Conservation (phyloP, 2,113 vertebrate species). For the Rhagologus leucostigma region DNA sequence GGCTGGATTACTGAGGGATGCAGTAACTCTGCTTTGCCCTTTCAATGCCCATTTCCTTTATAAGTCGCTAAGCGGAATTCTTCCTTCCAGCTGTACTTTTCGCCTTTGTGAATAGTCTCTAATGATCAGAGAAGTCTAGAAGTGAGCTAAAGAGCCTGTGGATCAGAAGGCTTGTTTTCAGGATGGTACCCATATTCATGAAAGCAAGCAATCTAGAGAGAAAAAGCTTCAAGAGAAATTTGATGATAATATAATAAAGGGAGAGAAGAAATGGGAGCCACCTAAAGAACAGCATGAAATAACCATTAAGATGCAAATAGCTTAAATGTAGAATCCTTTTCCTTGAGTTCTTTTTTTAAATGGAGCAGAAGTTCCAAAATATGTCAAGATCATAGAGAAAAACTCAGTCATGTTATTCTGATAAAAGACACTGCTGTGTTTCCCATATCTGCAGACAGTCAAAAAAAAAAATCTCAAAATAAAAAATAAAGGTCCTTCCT, state of each 20-base stretch:
- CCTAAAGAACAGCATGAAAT: neutral
- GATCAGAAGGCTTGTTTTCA: conserved; percentile 24
- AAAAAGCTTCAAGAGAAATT: neutral
- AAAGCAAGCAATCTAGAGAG: neutral
- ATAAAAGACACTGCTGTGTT: neutral
- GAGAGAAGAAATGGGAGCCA: neutral
- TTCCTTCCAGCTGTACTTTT: conserved; percentile 10
- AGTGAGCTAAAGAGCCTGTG: neutral
- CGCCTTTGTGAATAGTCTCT: neutral
- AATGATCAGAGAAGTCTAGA: neutral
- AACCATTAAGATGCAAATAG: neutral
- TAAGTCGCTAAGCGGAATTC: neutral
- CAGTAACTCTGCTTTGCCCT: conserved; percentile 1
- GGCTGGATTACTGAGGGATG: conserved; percentile 35
- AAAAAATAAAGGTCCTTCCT: neutral
- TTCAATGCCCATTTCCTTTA: conserved; percentile 21
- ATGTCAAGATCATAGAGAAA: neutral
- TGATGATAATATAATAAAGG: neutral
- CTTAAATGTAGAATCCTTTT: neutral
- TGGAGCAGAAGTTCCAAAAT: neutral
- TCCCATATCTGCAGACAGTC: neutral
- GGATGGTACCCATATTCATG: neutral
- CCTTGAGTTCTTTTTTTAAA: neutral
- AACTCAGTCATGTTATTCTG: neutral
- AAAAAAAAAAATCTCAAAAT: neutral